Evolutionary conservation across 2,113 vertebrate genomes (phyloP), one percentile per base, ranked within the genome.

Genomic region (Montifringilla adamsi): DNA sequence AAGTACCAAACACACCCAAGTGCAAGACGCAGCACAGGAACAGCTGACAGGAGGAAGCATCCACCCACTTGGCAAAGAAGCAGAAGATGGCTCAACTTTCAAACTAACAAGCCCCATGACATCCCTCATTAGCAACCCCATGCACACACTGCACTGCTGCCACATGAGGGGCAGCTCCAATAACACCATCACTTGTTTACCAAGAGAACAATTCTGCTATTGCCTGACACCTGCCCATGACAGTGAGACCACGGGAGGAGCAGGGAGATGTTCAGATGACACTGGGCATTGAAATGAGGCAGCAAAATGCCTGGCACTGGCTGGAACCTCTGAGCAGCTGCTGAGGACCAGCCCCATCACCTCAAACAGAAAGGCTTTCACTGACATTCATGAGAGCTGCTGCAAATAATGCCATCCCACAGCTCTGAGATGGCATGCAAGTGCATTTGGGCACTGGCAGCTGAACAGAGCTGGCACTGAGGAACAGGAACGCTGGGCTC

Each of bases 281-380:
- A 91, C 12, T 35, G 70, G 33, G 78, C 90, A 50, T 95, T 96
- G 78, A 96, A 77, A 89, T 4, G 0, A 44, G 39, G 78, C 86
- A 84, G 81, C 35, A 47, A 81, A 84, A 91, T 0, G 94, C 96
- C 95, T 97, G 96, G 92, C 86, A 97, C 97, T 44, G 94, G 66
- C 91, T 17, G 13, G 96, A 94, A 90, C 93, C 10, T 43, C 63
- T 2, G 5, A 86, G 89, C 96, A 95, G 96, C 97, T 96, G 92
- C 75, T 52, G 62, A 78, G 82, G 56, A 76, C 24, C 30, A 17
- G 82, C 74, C 37, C 77, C 24, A 31, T 24, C 49, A 82, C 68
- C 63, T 69, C 68, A 55, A 74, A 97, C 96, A 97, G 92, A 92
- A 94, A 91, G 68, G 89, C 96, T 96, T 97, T 97, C 96, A 97